These are phyloP conservation scores for Eutolmus rufibarbis DNA, from an alignment of 2,888 invertebrate species.

Conservation along the genomic window DNA sequence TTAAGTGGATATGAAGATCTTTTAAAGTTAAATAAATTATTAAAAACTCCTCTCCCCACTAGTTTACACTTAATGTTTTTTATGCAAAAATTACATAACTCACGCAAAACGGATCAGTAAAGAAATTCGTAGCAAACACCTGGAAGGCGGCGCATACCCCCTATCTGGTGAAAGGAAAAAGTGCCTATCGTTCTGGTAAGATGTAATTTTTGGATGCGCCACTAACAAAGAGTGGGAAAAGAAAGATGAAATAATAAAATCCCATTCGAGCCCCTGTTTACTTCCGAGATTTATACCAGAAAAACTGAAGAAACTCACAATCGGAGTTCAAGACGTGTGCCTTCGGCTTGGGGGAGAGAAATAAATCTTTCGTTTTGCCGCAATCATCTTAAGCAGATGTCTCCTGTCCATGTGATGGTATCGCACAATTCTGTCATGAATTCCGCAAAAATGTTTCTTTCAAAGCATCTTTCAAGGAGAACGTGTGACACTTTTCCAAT, in stretches of 20 bases:
- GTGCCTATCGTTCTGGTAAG: neutral
- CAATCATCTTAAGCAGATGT: slow-evolving; percentile 1
- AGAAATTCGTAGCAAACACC: neutral
- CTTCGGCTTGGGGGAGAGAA: slow-evolving; percentile 1
- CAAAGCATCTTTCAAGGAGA: neutral
- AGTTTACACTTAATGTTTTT: neutral
- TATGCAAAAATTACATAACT: neutral
- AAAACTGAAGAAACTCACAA: neutral
- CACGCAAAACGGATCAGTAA: neutral
- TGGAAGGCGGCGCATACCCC: neutral
- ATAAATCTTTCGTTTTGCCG: slow-evolving; percentile 1
- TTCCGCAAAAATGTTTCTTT: slow-evolving; percentile 9
- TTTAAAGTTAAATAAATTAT: too few species aligned
- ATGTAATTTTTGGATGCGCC: neutral
- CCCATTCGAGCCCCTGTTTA: neutral
- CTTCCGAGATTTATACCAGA: neutral
- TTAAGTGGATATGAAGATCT: too few species aligned
- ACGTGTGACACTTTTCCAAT: slow-evolving; percentile 11
- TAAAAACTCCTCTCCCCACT: neutral
- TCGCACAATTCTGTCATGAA: neutral
- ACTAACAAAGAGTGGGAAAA: neutral
- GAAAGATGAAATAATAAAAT: slow-evolving; percentile 1
- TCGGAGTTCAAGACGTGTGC: neutral
- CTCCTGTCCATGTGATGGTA: neutral
- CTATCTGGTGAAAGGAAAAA: neutral